Conservation (phyloP, 2,888 invertebrate species). For the Argynnis bischoffii region DNA sequence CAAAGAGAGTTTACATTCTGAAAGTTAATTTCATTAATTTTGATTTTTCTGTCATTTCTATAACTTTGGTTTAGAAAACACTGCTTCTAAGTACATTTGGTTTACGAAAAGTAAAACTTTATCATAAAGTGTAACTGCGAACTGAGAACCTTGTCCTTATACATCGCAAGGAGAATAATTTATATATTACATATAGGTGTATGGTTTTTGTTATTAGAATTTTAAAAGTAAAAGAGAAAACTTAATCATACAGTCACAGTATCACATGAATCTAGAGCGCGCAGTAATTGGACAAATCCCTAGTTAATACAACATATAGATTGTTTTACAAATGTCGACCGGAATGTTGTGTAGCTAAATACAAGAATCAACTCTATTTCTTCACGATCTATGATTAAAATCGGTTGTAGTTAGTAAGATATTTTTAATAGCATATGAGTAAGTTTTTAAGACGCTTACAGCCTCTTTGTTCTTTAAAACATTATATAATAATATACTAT, state of each 20-base stretch:
- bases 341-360: slow-evolving; percentile 5
- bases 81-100: too few species aligned
- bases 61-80: too few species aligned
- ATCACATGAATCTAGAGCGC: slow-evolving; percentile 32
- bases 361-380: slow-evolving; percentile 18
- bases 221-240: background rate
- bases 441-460: slow-evolving; percentile 30
- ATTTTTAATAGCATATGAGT: slow-evolving; percentile 27
- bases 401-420: background rate
- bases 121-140: too few species aligned
- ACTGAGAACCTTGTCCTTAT: too few species aligned
- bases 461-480: slow-evolving; percentile 17
- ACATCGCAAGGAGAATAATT: too few species aligned
- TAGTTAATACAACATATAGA: slow-evolving; percentile 31
- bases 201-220: background rate
- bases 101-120: too few species aligned
- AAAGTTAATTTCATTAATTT: too few species aligned
- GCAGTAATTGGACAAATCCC: slow-evolving; percentile 39
- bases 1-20: too few species aligned
- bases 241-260: slow-evolving; percentile 17
- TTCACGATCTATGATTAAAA: slow-evolving; percentile 2
- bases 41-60: too few species aligned
- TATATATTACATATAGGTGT: background rate
- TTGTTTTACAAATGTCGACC: slow-evolving; percentile 36
- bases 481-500: slow-evolving; percentile 23